A percentile compares a stretch with the other conserved stretches of the same genome.
phyloP scores from a whole-genome alignment of 2,888 invertebrate genomes.

The Apamea crenata region DNA sequence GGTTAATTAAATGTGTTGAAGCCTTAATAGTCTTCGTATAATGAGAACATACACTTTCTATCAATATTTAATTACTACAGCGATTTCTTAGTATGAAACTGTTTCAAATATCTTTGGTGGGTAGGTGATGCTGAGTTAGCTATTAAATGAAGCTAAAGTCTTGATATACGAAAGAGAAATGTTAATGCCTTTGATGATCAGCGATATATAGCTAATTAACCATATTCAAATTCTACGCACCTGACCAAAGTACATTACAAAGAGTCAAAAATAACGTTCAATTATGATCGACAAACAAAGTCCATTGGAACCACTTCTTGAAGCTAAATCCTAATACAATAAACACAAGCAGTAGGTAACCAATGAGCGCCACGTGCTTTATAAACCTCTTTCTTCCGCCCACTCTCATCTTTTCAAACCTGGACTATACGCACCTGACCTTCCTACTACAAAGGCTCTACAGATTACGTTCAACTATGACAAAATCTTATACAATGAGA shows the following conservation, averaged over 20 bases:
- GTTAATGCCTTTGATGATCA: no score
- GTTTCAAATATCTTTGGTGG: conserved; percentile 38
- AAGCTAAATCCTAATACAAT: neutral
- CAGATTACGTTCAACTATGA: neutral
- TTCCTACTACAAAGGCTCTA: no score
- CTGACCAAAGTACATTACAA: no score
- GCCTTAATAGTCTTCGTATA: conserved; percentile 33
- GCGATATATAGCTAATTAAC: no score
- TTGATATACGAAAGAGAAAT: neutral
- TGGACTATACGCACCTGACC: neutral
- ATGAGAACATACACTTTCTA: conserved; percentile 62
- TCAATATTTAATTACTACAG: conserved; percentile 44
- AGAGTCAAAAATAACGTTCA: neutral
- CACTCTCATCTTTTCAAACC: neutral
- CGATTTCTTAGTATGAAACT: conserved; percentile 45
- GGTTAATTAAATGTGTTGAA: conserved; percentile 33
- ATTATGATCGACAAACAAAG: neutral
- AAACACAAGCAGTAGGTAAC: neutral
- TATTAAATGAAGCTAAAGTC: neutral
- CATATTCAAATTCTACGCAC: no score
- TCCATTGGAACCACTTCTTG: neutral
- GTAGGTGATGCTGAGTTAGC: neutral
- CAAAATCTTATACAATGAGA: no score
- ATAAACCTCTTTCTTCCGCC: neutral
- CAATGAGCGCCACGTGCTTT: no score